A percentile compares a stretch with the other conserved stretches of the same genome.
phyloP scores from a whole-genome alignment of 2,888 invertebrate species.

The Limenitis camilla region DNA sequence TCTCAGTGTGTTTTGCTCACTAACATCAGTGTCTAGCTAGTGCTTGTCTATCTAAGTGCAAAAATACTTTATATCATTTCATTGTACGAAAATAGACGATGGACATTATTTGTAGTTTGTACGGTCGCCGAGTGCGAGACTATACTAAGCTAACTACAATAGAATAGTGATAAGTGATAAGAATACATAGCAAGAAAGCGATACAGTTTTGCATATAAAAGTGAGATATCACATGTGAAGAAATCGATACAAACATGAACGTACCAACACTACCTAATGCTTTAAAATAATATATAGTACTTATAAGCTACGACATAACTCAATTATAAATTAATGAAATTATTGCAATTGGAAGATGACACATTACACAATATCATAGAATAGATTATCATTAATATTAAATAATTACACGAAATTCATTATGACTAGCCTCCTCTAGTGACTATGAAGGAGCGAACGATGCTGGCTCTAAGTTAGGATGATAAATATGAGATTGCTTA shows the following conservation, averaged over 20 bases:
- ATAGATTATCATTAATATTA: conserved; percentile 27
- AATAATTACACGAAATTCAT: conserved; percentile 30
- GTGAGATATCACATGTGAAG: background rate
- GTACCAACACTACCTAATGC: conserved; percentile 29
- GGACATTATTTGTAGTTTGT: conserved; percentile 50
- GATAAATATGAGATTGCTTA: conserved; percentile 52
- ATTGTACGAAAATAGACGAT: conserved; percentile 61
- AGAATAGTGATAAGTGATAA: conserved; percentile 4
- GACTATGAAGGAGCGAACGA: background rate
- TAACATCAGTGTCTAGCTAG: conserved; percentile 33
- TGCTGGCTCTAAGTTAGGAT: conserved; percentile 28
- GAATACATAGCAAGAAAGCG: conserved; percentile 14
- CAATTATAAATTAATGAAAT: conserved; percentile 29
- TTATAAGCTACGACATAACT: conserved; percentile 27
- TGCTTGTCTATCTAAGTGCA: conserved; percentile 61
- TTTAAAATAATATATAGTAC: conserved; percentile 15
- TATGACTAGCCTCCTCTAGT: conserved; percentile 55
- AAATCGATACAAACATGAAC: conserved; percentile 13
- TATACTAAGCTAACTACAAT: conserved; percentile 33
- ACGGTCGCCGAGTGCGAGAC: conserved; percentile 46
- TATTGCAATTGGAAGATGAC: conserved; percentile 29
- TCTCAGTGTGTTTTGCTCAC: background rate
- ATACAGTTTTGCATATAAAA: conserved; percentile 8
- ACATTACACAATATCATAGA: conserved; percentile 23
- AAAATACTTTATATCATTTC: conserved; percentile 57